phyloP scores from a whole-genome alignment of 2,797 vertebrate species.

The Poeciliopsis turneri region DNA sequence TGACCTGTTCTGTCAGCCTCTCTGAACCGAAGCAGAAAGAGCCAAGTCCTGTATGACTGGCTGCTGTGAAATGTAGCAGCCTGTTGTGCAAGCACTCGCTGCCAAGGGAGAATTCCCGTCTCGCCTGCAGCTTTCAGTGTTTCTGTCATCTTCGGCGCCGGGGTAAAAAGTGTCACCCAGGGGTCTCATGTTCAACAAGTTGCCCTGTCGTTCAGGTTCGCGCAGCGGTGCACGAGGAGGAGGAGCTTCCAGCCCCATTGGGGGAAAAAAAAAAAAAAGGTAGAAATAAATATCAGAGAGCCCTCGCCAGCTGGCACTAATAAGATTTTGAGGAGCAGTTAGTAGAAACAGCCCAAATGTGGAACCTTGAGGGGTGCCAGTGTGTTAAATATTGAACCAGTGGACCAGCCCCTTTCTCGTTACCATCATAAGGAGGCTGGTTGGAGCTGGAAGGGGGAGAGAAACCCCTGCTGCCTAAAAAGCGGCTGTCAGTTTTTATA shows the following conservation, averaged over 20 bases:
- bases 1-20: constrained; percentile 49
- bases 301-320: constrained; percentile 58
- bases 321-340: constrained; percentile 66
- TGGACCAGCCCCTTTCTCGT: constrained; percentile 63
- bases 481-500: constrained; percentile 49
- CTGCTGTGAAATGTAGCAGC: constrained; percentile 59
- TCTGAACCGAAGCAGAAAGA: constrained; percentile 49
- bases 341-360: constrained; percentile 50
- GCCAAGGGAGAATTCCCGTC: constrained; percentile 64
- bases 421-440: constrained; percentile 66
- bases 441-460: constrained; percentile 32
- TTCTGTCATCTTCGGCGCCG: constrained; percentile 38
- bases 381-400: constrained; percentile 76
- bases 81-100: constrained; percentile 39
- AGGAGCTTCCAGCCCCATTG: constrained; percentile 46
- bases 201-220: constrained; percentile 58
- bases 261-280: constrained; percentile 16
- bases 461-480: constrained; percentile 43
- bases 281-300: constrained; percentile 38
- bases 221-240: constrained; percentile 28
- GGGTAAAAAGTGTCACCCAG: constrained; percentile 55
- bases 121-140: constrained; percentile 63
- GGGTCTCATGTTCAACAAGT: constrained; percentile 75
- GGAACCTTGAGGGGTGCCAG: constrained; percentile 55
- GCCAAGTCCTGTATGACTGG: constrained; percentile 57